Percentiles rank a stretch among this genome's conserved stretches.
Evolutionary conservation across 2,888 invertebrate genomes (phyloP).

Genomic region (Tipula helvola): DNA sequence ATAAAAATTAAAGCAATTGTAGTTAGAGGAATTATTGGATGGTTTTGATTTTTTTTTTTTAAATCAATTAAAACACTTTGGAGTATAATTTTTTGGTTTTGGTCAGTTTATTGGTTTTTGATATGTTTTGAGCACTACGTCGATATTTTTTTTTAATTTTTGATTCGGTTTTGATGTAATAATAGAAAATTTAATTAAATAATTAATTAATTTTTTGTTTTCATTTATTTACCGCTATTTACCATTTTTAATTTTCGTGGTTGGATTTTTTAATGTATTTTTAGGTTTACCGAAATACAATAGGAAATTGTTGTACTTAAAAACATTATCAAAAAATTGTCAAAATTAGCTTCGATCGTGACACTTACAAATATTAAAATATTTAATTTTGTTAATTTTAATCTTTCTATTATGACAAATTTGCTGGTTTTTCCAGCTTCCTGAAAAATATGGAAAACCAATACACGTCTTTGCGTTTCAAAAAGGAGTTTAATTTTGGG

Average conservation of each 20-base stretch:
- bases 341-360: too few species aligned
- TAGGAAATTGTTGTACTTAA: too few species aligned
- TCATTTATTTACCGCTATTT: not conserved
- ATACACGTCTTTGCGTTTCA: too few species aligned
- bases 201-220: not conserved
- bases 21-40: not conserved
- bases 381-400: too few species aligned
- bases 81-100: not conserved
- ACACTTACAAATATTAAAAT: too few species aligned
- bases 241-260: too few species aligned
- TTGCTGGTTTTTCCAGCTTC: too few species aligned
- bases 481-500: too few species aligned
- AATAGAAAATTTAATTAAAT: not conserved
- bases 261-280: not conserved
- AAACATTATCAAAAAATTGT: too few species aligned
- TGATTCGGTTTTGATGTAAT: not conserved
- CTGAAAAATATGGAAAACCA: too few species aligned
- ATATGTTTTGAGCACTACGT: not conserved
- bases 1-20: not conserved
- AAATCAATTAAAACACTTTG: not conserved
- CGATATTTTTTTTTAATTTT: not conserved
- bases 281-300: too few species aligned
- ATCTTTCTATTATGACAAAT: too few species aligned
- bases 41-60: not conserved
- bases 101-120: not conserved